Conservation (phyloP, 2,888 invertebrate genomes). For the Chloroclysta siterata region DNA sequence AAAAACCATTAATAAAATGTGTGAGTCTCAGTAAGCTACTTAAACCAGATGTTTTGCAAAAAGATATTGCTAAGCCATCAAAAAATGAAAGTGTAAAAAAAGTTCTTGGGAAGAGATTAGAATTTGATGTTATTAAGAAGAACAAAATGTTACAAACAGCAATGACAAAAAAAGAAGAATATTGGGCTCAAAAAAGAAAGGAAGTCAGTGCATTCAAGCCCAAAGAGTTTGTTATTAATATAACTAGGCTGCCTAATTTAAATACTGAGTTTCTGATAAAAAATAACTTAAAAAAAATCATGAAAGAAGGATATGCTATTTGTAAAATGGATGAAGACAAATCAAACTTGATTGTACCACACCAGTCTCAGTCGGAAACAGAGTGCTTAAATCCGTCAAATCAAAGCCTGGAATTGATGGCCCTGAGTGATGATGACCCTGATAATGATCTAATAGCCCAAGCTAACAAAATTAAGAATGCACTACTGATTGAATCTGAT, state of each 20-base stretch:
- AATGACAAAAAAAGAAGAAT: constrained; percentile 41
- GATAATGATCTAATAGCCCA: constrained; percentile 30
- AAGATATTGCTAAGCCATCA: constrained; percentile 23
- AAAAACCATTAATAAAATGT: constrained; percentile 70
- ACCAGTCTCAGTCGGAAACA: constrained; percentile 1
- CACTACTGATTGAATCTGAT: constrained; percentile 52
- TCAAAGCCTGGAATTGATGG: background rate
- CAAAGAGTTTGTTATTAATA: constrained; percentile 59
- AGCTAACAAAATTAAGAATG: constrained; percentile 48
- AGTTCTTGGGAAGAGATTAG: background rate
- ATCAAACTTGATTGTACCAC: constrained; percentile 14
- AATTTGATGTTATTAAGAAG: constrained; percentile 26
- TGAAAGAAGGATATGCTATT: constrained; percentile 50
- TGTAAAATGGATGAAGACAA: constrained; percentile 47
- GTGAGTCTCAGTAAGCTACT: constrained; percentile 71
- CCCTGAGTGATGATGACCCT: constrained; percentile 17
- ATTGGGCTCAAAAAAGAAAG: constrained; percentile 54
- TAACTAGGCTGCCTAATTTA: constrained; percentile 60
- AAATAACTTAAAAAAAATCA: constrained; percentile 60
- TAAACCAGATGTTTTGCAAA: constrained; percentile 57
- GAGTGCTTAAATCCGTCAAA: background rate
- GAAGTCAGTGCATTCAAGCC: constrained; percentile 64
- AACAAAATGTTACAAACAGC: constrained; percentile 18
- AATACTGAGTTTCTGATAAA: constrained; percentile 52
- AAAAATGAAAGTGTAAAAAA: background rate